A percentile compares a stretch with the other conserved stretches of the same genome.
These are phyloP conservation scores for Rhopilema esculentum DNA, from an alignment of 30 jellyfish, hydroid and myxozoan genomes.

Conservation along the genomic window DNA sequence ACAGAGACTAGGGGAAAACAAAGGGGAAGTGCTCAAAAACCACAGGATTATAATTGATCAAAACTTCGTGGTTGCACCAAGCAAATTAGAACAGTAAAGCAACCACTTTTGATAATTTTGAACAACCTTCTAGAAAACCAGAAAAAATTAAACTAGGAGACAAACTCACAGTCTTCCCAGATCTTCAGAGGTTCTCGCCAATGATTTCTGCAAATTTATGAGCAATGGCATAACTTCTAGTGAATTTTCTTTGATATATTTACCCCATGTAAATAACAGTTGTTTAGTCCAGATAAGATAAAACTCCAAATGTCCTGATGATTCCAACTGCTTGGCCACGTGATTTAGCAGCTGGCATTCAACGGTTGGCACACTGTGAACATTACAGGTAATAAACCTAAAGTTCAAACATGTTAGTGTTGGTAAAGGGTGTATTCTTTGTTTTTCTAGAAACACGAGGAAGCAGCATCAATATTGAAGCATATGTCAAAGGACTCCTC, in stretches of 20 bases:
- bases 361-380: too few relatives aligned
- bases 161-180: slow-evolving; percentile 77
- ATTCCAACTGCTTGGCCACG: slow-evolving; percentile 81
- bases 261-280: slow-evolving; percentile 74
- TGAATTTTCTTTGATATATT: slow-evolving; percentile 63
- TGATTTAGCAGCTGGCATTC: slow-evolving; percentile 57
- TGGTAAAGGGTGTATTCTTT: too few relatives aligned
- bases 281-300: slow-evolving; percentile 88
- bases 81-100: not conserved
- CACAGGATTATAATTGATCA: too few relatives aligned
- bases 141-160: too few relatives aligned
- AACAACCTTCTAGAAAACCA: not conserved
- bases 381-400: too few relatives aligned
- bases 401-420: too few relatives aligned
- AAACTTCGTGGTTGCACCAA: too few relatives aligned
- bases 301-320: slow-evolving; percentile 79
- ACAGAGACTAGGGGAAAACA: too few relatives aligned
- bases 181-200: slow-evolving; percentile 55
- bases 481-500: too few relatives aligned
- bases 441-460: too few relatives aligned
- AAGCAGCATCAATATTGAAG: too few relatives aligned
- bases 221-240: slow-evolving; percentile 75
- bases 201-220: slow-evolving; percentile 66
- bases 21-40: too few relatives aligned
- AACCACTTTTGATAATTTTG: not conserved